These are phyloP conservation scores for Vireo griseus DNA, from an alignment of 2,797 vertebrate genomes.

Conservation along the genomic window DNA sequence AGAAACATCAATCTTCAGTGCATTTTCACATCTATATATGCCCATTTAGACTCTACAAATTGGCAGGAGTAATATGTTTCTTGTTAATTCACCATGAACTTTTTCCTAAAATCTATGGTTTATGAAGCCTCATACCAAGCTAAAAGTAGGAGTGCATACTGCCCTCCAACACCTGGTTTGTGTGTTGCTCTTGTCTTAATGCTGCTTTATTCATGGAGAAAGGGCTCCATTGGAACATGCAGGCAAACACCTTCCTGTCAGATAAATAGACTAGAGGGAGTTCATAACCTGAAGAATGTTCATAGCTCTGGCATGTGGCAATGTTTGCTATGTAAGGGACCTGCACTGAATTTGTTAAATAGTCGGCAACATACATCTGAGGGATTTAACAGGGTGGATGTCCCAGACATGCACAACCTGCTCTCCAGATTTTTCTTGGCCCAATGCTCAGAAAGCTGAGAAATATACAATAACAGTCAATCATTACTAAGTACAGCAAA, in stretches of 20 bases:
- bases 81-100: background rate
- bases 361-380: background rate
- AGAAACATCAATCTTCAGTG: background rate
- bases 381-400: background rate
- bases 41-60: background rate
- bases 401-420: background rate
- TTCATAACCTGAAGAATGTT: background rate
- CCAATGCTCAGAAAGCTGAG: background rate
- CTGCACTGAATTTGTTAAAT: background rate
- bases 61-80: background rate
- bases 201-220: background rate
- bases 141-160: background rate
- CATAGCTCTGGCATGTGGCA: background rate
- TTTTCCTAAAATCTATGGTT: background rate
- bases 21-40: fast-evolving
- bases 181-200: background rate
- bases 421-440: background rate
- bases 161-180: background rate
- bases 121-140: background rate
- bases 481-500: background rate
- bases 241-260: background rate
- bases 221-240: background rate
- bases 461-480: background rate
- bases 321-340: background rate
- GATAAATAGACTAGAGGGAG: background rate